Evolutionary conservation across 2,888 invertebrate genomes (phyloP).

Genomic region (Ophioninae sp.): DNA sequence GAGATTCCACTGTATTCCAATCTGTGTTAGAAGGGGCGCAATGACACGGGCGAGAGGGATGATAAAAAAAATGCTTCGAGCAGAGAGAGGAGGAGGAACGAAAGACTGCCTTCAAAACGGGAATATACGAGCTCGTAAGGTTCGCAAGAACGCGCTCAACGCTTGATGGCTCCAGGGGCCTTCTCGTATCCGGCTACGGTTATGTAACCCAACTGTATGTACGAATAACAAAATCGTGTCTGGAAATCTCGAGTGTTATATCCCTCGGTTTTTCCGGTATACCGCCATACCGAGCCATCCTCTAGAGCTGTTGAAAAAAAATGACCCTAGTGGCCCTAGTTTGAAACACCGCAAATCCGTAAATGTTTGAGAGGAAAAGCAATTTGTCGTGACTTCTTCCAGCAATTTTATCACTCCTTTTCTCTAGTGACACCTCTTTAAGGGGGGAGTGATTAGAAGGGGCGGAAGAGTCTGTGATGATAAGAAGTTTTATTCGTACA

Average conservation of each 20-base stretch:
- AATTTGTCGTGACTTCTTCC: constrained; percentile 32
- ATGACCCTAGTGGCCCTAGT: background rate
- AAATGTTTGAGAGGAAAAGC: constrained; percentile 34
- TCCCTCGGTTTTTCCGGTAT: constrained; percentile 23
- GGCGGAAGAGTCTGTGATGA: too few relatives aligned
- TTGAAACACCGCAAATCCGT: constrained; percentile 41
- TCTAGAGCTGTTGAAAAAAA: constrained; percentile 5
- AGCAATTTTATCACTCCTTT: constrained; percentile 6
- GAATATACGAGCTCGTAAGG: constrained; percentile 59
- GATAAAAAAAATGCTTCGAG: constrained; percentile 30
- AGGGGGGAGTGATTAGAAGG: background rate
- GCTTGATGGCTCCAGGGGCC: constrained; percentile 53
- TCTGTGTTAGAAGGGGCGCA: constrained; percentile 28
- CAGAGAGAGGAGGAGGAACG: constrained; percentile 5
- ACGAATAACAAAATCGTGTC: constrained; percentile 61
- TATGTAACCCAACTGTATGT: constrained; percentile 25
- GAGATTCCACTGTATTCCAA: constrained; percentile 9
- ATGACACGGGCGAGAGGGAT: constrained; percentile 39
- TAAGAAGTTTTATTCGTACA: too few relatives aligned
- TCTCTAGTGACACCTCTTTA: background rate
- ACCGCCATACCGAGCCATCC: constrained; percentile 19
- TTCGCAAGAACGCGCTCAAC: constrained; percentile 52
- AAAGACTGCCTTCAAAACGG: constrained; percentile 47
- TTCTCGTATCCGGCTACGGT: constrained; percentile 37
- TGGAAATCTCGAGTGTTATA: constrained; percentile 58